Conservation (phyloP, 2,113 vertebrate species). For the Columbina picui region DNA sequence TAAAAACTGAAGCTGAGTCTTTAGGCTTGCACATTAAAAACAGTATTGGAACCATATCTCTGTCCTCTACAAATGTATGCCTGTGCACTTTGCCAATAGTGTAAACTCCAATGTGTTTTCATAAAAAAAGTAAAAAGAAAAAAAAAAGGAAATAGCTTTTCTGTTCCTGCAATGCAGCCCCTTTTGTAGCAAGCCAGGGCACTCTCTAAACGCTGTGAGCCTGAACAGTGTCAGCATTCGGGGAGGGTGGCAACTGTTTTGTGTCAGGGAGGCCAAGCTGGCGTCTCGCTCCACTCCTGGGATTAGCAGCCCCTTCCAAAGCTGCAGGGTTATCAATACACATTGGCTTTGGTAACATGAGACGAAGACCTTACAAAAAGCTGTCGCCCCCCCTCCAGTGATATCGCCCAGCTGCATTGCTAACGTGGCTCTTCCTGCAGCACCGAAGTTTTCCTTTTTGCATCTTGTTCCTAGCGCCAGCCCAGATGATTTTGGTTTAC, state of each 20-base stretch:
- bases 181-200: neutral
- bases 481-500: neutral
- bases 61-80: neutral
- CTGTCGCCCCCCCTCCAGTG: neutral
- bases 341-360: neutral
- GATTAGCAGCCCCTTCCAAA: neutral
- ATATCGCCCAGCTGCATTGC: neutral
- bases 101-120: neutral
- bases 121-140: neutral
- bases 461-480: neutral
- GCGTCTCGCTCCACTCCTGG: neutral
- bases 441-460: neutral
- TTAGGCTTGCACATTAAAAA: neutral
- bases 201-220: neutral
- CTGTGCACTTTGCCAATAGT: neutral
- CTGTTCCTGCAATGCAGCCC: neutral
- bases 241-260: accelerated
- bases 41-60: neutral
- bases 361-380: neutral
- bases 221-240: neutral
- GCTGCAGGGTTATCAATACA: neutral
- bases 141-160: neutral
- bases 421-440: accelerated
- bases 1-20: neutral
- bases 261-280: neutral